Base-by-base conservation (phyloP, 2,888 invertebrate species). In the Lithophane ornitopus region DNA sequence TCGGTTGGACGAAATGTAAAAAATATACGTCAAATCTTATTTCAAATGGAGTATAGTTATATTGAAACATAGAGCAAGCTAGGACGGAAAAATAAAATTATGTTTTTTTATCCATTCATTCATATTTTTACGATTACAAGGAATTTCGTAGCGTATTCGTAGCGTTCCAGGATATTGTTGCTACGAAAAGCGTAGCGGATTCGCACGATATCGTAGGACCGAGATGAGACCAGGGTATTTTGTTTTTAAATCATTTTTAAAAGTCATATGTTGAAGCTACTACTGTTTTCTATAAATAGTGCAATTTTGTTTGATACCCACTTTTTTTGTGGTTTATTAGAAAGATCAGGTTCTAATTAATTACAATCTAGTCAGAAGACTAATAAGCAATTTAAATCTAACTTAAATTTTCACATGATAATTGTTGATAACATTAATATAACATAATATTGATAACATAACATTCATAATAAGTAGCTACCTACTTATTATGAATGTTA, bases 101-200 rank as follows among this genome's bases (percentile, higher is more conserved):
- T 26, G 2, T 26, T 28, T 61, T n/a, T n/a, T 6, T 54, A n/a
- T n/a, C 12, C 11, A n/a, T 54, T 34, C 6, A 16, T 26, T 9
- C 6, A 16, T 26, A 14, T 70, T 49, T 0, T 49, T 19, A 26
- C 9, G 39, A 11, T 52, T 16, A 16, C 7, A 54, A 44, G 16
- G 9, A 58, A 49, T 52, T 54, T 78, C 52, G 73, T 73, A 66
- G 58, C 58, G 12, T 44, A 56, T 72, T 72, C 74, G 59, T 79
- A 73, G 74, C 54, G n/a, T 54, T n/a, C 39, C 26, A 2, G 26
- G 16, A 70, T n/a, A 41, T n/a, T 1, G 2, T 44, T 54, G 59
- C 79, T 80, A 78, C 74, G 73, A 67, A 62, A 67, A 56, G 4
- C 80, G 78, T 74, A 79, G 78, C 78, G n/a, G 14, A 6, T 8